Conservation (phyloP, 2,797 vertebrate genomes). For the Neosilurus hyrtlii region DNA sequence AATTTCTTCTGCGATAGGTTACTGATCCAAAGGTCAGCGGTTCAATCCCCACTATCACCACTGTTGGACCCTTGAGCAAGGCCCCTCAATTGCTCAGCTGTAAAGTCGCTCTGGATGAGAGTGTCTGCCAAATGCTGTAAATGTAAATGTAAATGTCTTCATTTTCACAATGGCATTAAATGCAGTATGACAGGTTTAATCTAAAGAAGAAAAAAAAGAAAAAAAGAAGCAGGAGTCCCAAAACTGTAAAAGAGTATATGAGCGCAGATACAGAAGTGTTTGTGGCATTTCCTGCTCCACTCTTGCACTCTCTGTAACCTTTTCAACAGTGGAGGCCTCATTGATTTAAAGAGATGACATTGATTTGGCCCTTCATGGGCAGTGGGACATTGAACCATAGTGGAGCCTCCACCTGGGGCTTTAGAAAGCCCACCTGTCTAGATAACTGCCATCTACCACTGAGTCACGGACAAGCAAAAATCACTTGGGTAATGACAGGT, state of each 20-base stretch:
- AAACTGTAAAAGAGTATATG: constrained; percentile 7
- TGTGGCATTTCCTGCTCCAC: constrained; percentile 27
- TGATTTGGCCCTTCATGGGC: constrained; percentile 44
- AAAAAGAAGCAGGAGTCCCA: neutral
- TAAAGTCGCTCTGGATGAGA: too few species aligned
- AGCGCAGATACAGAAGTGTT: constrained; percentile 15
- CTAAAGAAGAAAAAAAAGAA: too few species aligned
- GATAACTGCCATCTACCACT: constrained; percentile 51
- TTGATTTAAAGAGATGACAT: constrained; percentile 55
- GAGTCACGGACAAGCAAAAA: constrained; percentile 37
- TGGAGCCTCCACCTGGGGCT: constrained; percentile 39
- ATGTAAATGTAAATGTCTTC: too few species aligned
- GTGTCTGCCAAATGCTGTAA: too few species aligned
- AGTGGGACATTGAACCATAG: constrained; percentile 49
- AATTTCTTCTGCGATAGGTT: too few species aligned
- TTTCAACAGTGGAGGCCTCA: constrained; percentile 52
- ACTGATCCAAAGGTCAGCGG: too few species aligned
- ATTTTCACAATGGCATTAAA: neutral
- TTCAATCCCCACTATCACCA: too few species aligned
- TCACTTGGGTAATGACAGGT: constrained; percentile 33
- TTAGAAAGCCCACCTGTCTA: constrained; percentile 49
- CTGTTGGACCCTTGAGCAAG: too few species aligned
- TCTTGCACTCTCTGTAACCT: constrained; percentile 44
- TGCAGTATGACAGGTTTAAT: constrained; percentile 21
- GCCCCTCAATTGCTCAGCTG: too few species aligned